Base-by-base conservation (phyloP, 2,888 invertebrate genomes). In the Hypomecis punctinalis region DNA sequence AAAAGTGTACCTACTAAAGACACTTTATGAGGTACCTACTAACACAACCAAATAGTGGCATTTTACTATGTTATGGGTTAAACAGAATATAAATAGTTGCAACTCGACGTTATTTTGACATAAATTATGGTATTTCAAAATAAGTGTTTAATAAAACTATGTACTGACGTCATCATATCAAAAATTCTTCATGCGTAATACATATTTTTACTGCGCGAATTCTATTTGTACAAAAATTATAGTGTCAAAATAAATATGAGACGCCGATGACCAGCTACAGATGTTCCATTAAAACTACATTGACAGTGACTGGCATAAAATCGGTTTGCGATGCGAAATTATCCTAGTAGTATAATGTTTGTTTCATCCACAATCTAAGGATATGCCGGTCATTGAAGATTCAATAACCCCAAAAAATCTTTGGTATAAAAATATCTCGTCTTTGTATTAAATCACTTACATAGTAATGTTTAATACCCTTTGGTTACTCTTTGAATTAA, bases 91-190 rank as follows among this genome's bases (percentile, higher is more conserved):
- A 23, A 23, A 23, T 23, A 23, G 23, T 13, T 6, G 8, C 5
- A 47, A 5, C 6, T 48, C 9, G 7, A 49, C 13, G 40, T n/a
- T 51, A 37, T n/a, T 42, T 37, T 59, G 13, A 9, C n/a, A 52
- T 40, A 13, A 23, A 52, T 37, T 13, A 45, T 45, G 35, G 10
- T 88, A 82, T 71, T 75, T 76, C 70, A 60, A 63, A 53, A 33
- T 47, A 13, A 52, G 43, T 13, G 51, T 55, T 39, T 10, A 45
- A 45, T 45, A 33, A 52, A 45, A 54, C 42, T 43, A 57, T 36
- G 51, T 5, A 49, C 13, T 39, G 37, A 60, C 65, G 65, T 65
- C 65, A 68, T 54, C 36, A 51, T 49, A 35, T 57, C 6, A 51
- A 61, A 52, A 69, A 45, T 56, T 47, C 9, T 61, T 49, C 35